phyloP scores from a whole-genome alignment of 2,888 invertebrate species.

The Drosophila siamana region DNA sequence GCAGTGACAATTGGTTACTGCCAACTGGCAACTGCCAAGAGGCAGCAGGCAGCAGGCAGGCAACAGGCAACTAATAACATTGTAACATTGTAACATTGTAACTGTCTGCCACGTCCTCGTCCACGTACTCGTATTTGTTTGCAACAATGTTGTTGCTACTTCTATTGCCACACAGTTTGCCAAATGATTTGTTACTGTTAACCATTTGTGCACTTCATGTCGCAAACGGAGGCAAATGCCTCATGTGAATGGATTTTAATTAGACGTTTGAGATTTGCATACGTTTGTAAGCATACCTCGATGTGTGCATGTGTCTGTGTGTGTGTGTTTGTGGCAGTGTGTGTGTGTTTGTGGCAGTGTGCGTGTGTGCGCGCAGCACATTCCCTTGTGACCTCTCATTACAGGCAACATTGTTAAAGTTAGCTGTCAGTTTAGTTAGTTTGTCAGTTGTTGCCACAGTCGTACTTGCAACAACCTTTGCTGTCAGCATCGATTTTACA shows the following conservation, averaged over 20 bases:
- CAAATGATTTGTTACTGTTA: constrained; percentile 62
- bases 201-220: constrained; percentile 31
- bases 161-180: constrained; percentile 23
- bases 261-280: constrained; percentile 56
- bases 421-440: constrained; percentile 29
- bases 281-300: constrained; percentile 1
- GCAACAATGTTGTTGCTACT: constrained; percentile 18
- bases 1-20: constrained; percentile 41
- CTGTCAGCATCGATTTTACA: constrained; percentile 35
- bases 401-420: constrained; percentile 30
- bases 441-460: constrained; percentile 10
- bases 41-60: constrained; percentile 33
- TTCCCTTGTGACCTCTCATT: constrained; percentile 27
- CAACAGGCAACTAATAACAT: constrained; percentile 47
- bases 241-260: constrained; percentile 49
- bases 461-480: constrained; percentile 9
- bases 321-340: background rate
- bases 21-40: too few relatives aligned
- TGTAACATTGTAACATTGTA: constrained; percentile 32
- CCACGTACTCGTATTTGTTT: constrained; percentile 5
- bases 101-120: constrained; percentile 7
- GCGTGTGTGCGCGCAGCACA: constrained; percentile 8
- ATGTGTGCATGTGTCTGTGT: constrained; percentile 23
- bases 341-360: constrained; percentile 6
- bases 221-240: constrained; percentile 2